phyloP scores from a whole-genome alignment of 2,113 vertebrate genomes.

The Bubalus kerabau region DNA sequence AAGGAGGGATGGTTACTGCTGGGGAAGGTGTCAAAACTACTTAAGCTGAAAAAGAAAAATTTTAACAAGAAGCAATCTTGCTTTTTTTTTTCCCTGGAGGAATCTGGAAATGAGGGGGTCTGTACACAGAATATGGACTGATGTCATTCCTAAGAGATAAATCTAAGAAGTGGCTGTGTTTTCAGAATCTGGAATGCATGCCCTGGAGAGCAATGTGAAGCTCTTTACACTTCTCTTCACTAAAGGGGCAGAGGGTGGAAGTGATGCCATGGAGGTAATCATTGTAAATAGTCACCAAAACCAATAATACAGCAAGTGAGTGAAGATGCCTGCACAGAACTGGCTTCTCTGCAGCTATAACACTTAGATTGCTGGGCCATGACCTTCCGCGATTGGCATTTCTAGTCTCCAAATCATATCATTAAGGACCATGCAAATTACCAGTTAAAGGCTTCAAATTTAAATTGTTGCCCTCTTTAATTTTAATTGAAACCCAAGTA shows the following conservation, averaged over 20 bases:
- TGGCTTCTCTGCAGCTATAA: neutral
- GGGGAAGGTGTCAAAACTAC: neutral
- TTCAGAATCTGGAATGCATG: neutral
- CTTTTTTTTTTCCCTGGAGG: neutral
- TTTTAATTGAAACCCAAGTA: neutral
- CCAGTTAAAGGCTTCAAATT: neutral
- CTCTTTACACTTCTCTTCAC: neutral
- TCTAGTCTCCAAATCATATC: neutral
- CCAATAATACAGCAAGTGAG: neutral
- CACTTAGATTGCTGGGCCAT: neutral
- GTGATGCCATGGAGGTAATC: neutral
- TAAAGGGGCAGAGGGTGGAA: neutral
- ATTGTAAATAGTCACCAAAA: neutral
- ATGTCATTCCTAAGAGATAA: neutral
- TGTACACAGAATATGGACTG: neutral
- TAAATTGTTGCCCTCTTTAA: neutral
- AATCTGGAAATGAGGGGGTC: neutral
- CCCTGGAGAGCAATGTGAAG: neutral
- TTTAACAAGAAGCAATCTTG: neutral
- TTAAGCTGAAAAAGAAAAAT: neutral
- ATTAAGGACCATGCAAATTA: neutral
- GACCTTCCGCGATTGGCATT: neutral
- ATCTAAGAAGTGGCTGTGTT: neutral
- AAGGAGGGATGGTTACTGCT: neutral
- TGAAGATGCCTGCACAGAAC: neutral